Conservation (phyloP, 1,140 invertebrate genomes). For the Archegozetes longisetosus region DNA sequence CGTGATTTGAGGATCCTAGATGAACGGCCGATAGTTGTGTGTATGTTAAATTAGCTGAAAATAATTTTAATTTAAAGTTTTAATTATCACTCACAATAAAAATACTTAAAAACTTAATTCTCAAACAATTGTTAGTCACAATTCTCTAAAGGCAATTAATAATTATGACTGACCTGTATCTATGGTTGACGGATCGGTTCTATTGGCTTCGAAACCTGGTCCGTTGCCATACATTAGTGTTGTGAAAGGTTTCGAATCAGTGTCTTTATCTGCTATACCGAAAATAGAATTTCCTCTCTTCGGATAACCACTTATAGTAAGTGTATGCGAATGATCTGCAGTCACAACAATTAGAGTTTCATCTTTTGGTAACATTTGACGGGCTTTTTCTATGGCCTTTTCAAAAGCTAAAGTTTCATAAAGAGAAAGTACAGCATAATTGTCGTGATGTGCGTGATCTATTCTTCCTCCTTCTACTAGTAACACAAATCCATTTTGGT, state of each 20-base stretch:
- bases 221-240: slow-evolving; percentile 65
- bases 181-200: background rate
- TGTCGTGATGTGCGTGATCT: slow-evolving; percentile 61
- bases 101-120: background rate
- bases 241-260: slow-evolving; percentile 34
- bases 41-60: slow-evolving; percentile 31
- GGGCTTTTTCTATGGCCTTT: slow-evolving; percentile 22
- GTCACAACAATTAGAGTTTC: slow-evolving; percentile 24
- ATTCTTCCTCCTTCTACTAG: slow-evolving; percentile 43
- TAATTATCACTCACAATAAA: no score
- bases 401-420: slow-evolving; percentile 25
- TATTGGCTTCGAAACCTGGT: slow-evolving; percentile 32
- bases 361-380: slow-evolving; percentile 23
- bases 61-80: no score
- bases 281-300: slow-evolving; percentile 24
- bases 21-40: slow-evolving; percentile 52
- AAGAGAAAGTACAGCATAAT: slow-evolving; percentile 26
- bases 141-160: no score
- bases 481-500: slow-evolving; percentile 31
- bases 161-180: background rate
- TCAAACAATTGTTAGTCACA: no score
- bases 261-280: slow-evolving; percentile 4
- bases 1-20: slow-evolving; percentile 53
- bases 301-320: slow-evolving; percentile 26
- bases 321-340: slow-evolving; percentile 26